Base-by-base conservation (phyloP, 2,888 invertebrate species). In the Hipparchia semele region DNA sequence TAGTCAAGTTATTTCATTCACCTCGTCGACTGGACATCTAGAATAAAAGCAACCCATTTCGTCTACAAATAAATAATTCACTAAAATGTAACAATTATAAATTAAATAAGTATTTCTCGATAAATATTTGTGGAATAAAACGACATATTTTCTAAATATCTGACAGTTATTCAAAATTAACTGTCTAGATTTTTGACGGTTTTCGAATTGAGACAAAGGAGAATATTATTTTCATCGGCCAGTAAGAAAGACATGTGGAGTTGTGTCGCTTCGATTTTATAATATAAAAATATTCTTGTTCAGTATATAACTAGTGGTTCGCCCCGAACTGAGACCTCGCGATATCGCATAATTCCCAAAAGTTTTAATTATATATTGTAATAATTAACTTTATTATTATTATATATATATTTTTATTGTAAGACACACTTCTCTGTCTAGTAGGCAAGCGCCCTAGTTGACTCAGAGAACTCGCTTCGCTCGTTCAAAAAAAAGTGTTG, bases 31-130 rank as follows among this genome's bases (percentile, higher is more conserved):
- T 71, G 78, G 76, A 60, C 78, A 81, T 75, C 82, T 89, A 66
- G 92, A 90, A 80, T 83, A 89, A 80, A 92, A 84, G 80, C 93
- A 93, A 80, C 93, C 93, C 93, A 93, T 93, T 79, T 77, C 83
- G 77, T 76, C 70, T 77, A 78, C 78, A 82, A 83, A 78, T 80
- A 78, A 82, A 75, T 78, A 78, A 78, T 68, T 72, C 80, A 78
- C 78, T 81, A 76, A 75, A 75, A 77, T 76, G 75, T 76, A 80
- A 82, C 80, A 80, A 82, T 81, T 82, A 68, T 82, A 83, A 83
- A 53, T 65, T 51, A 62, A 83, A 83, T 76, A 82, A 83, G 84
- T 84, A 84, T 81, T 78, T 79, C 76, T 80, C 79, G 82, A 83
- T 84, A 87, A 86, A 86, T 68, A 84, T 83, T 85, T 81, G 76